Percentiles rank a stretch among this genome's conserved stretches.
phyloP scores from a whole-genome alignment of 1,140 invertebrate species.

The Drosophila willistoni region DNA sequence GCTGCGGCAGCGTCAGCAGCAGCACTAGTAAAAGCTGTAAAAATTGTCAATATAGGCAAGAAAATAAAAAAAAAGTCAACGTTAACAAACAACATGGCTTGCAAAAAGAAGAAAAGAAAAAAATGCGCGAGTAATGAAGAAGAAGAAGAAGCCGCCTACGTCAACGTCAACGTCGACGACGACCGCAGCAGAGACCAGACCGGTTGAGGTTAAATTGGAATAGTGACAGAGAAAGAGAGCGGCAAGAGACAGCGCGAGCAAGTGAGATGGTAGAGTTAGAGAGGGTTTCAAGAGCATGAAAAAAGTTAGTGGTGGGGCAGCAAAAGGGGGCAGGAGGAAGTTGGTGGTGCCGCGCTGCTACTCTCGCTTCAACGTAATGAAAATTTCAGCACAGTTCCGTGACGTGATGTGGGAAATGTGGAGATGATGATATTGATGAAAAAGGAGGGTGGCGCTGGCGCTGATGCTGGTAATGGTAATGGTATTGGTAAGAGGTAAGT shows the following conservation, averaged over 20 bases:
- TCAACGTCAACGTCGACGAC: constrained; percentile 49
- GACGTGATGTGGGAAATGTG: constrained; percentile 19
- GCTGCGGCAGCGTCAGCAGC: constrained; percentile 48
- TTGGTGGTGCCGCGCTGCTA: constrained; percentile 31
- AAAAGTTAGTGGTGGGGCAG: not conserved
- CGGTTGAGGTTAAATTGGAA: constrained; percentile 80
- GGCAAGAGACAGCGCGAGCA: constrained; percentile 25
- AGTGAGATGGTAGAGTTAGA: constrained; percentile 45
- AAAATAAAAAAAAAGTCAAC: constrained; percentile 46
- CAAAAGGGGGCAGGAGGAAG: constrained; percentile 5
- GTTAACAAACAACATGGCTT: constrained; percentile 52
- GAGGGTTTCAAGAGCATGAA: constrained; percentile 23
- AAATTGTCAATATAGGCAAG: constrained; percentile 74
- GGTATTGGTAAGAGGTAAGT: too few relatives aligned
- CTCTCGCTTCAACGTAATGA: constrained; percentile 70
- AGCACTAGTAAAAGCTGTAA: constrained; percentile 64
- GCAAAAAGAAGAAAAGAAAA: constrained; percentile 72
- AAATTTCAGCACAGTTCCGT: constrained; percentile 68
- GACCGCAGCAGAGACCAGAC: constrained; percentile 67
- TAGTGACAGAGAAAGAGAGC: constrained; percentile 53
- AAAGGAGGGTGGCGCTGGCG: not conserved
- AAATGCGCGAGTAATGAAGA: constrained; percentile 71
- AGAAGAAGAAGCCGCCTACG: constrained; percentile 73
- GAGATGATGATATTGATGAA: constrained; percentile 28
- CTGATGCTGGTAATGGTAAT: too few relatives aligned